Conservation (phyloP, 2,797 vertebrate genomes). For the Thaleichthys pacificus region DNA sequence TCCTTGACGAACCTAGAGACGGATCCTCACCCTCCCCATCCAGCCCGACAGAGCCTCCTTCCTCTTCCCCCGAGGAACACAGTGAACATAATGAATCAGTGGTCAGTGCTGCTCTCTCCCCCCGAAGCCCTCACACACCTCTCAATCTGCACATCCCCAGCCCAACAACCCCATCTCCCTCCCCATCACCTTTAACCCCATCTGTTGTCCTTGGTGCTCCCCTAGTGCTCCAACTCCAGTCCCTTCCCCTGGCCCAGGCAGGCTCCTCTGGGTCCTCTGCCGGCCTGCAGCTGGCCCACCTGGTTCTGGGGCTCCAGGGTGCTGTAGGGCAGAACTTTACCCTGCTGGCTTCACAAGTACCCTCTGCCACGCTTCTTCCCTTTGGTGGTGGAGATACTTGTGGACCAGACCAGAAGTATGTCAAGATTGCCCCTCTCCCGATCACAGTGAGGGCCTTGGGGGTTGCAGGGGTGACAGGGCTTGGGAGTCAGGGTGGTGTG, state of each 20-base stretch:
- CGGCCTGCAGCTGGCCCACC: slow-evolving; percentile 69
- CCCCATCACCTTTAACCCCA: slow-evolving; percentile 37
- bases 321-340: slow-evolving; percentile 67
- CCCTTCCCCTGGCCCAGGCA: slow-evolving; percentile 63
- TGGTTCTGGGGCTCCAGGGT: slow-evolving; percentile 75
- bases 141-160: slow-evolving; percentile 18
- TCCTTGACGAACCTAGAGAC: slow-evolving; percentile 36
- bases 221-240: slow-evolving; percentile 74
- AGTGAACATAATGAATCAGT: slow-evolving; percentile 33
- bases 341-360: slow-evolving; percentile 67
- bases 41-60: neutral
- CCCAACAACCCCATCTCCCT: slow-evolving; percentile 23
- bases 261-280: slow-evolving; percentile 50
- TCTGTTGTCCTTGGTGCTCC: slow-evolving; percentile 66
- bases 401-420: slow-evolving; percentile 77
- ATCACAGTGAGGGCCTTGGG: slow-evolving; percentile 73
- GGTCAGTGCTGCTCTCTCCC: slow-evolving; percentile 21
- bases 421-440: slow-evolving; percentile 79
- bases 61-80: slow-evolving; percentile 37
- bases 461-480: slow-evolving; percentile 53
- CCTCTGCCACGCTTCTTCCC: slow-evolving; percentile 59
- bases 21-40: slow-evolving; percentile 45
- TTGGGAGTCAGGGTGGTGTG: slow-evolving; percentile 27
- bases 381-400: slow-evolving; percentile 53
- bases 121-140: slow-evolving; percentile 25